A percentile compares a stretch with the other conserved stretches of the same genome.
Evolutionary conservation across 2,888 invertebrate species (phyloP).

Genomic region (Pandemis cinnamomeana): DNA sequence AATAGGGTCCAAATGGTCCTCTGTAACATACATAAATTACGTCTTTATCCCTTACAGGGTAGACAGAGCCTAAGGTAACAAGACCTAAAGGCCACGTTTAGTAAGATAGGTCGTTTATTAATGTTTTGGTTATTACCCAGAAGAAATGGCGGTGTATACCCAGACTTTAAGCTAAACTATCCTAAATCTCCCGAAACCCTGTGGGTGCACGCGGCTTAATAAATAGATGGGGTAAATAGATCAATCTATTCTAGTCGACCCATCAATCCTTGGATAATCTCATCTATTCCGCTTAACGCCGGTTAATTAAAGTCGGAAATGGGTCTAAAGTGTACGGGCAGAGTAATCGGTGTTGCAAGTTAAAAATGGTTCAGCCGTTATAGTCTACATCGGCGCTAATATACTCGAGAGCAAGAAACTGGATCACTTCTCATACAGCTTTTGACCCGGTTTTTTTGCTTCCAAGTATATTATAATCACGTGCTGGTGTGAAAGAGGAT

Average conservation of each 20-base stretch:
- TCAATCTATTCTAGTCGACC: conserved; percentile 5
- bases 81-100: too few relatives aligned
- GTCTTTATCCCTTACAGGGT: too few relatives aligned
- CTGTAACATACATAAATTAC: too few relatives aligned
- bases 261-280: conserved; percentile 12
- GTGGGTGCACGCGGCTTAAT: background rate
- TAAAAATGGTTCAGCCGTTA: background rate
- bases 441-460: too few relatives aligned
- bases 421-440: too few relatives aligned
- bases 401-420: too few relatives aligned
- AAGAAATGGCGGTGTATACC: conserved; percentile 2
- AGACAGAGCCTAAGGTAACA: too few relatives aligned
- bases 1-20: too few relatives aligned
- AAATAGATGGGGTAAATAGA: conserved; percentile 6
- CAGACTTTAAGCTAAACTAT: background rate
- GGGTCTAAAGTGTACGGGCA: background rate
- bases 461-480: too few relatives aligned
- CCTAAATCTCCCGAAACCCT: background rate
- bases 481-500: too few relatives aligned
- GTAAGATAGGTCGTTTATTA: too few relatives aligned
- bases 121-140: background rate
- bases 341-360: background rate
- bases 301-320: background rate
- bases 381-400: background rate
- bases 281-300: background rate